These are phyloP conservation scores for Parthenolecanium corni DNA, from an alignment of 2,888 invertebrate genomes.

Conservation along the genomic window DNA sequence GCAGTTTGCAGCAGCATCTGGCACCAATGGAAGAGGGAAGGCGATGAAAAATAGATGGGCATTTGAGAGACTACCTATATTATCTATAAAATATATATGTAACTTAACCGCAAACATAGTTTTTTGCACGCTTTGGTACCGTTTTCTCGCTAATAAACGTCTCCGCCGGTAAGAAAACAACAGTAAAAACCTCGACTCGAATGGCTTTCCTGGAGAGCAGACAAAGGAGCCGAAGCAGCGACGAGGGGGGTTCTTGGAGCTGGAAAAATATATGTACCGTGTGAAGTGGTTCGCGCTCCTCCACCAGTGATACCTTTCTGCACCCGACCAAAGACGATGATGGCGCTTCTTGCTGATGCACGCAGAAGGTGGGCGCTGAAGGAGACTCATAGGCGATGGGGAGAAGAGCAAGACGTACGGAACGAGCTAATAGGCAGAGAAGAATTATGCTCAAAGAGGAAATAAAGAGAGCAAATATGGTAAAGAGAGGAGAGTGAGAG, in stretches of 20 bases:
- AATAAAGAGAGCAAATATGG: no score
- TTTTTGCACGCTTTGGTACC: not conserved
- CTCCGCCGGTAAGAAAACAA: not conserved
- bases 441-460: no score
- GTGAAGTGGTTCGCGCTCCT: constrained; percentile 21
- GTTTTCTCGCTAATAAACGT: no score
- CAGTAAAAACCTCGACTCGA: not conserved
- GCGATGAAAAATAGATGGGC: no score
- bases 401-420: no score
- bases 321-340: no score
- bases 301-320: not conserved
- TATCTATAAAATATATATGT: no score
- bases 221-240: not conserved
- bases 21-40: no score
- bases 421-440: no score
- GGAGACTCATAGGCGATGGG: not conserved
- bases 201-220: not conserved
- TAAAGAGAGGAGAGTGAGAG: no score
- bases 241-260: not conserved
- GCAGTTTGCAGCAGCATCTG: no score
- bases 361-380: constrained; percentile 16
- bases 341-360: not conserved
- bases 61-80: no score
- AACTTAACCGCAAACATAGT: not conserved
- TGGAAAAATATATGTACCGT: constrained; percentile 13